A percentile compares a stretch with the other conserved stretches of the same genome.
Evolutionary conservation across 2,797 vertebrate species (phyloP).

Genomic region (Periophthalmus magnuspinnatus): DNA sequence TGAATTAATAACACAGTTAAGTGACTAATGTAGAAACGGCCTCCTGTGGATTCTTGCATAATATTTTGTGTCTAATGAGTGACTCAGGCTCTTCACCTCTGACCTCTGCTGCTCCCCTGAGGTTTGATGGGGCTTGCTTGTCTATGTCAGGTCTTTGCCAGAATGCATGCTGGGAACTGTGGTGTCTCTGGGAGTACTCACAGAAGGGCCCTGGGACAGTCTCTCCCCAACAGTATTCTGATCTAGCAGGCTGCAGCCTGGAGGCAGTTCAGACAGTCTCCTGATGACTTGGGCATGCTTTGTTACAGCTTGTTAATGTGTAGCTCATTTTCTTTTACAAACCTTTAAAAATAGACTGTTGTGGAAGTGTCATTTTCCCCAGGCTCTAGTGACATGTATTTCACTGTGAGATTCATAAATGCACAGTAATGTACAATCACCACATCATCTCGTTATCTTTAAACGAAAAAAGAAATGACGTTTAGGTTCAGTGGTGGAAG

Average conservation of each 20-base stretch:
- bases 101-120: conserved; percentile 43
- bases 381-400: too few species aligned
- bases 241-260: not conserved
- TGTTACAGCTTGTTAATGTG: not conserved
- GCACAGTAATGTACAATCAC: too few species aligned
- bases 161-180: conserved; percentile 55
- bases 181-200: conserved; percentile 33
- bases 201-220: conserved; percentile 27
- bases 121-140: conserved; percentile 48
- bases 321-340: not conserved
- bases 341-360: not conserved
- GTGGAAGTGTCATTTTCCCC: too few species aligned
- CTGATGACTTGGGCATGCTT: conserved; percentile 5
- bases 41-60: not conserved
- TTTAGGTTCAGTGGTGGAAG: too few species aligned
- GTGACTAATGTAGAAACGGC: not conserved
- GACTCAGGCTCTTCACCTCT: conserved; percentile 54
- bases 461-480: too few species aligned
- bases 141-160: conserved; percentile 23
- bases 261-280: conserved; percentile 16
- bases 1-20: not conserved
- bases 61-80: conserved; percentile 33
- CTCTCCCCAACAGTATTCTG: conserved; percentile 17
- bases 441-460: too few species aligned
- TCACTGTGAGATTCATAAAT: too few species aligned